These are phyloP conservation scores for Drosophila maculinotata DNA, from an alignment of 2,888 invertebrate species.

Conservation along the genomic window DNA sequence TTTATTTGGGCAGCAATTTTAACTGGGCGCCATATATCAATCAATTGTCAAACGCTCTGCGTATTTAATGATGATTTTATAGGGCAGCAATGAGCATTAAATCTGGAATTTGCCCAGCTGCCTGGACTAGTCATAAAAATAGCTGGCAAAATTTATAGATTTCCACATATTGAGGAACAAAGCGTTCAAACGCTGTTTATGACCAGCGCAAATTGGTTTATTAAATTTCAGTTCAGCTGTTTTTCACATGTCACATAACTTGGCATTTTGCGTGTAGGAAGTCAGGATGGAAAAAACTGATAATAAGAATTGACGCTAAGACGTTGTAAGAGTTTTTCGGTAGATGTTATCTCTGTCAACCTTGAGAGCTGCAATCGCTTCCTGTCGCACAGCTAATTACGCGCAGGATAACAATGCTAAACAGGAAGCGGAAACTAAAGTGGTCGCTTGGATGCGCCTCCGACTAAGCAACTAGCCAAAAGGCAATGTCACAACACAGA, in stretches of 20 bases:
- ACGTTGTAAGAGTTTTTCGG: conserved; percentile 14
- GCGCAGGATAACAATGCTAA: conserved; percentile 64
- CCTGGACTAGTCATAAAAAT: conserved; percentile 31
- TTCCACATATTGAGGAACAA: no score
- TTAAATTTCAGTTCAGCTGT: conserved; percentile 49
- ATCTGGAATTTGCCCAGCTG: conserved; percentile 47
- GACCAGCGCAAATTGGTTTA: conserved; percentile 68
- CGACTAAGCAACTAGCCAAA: conserved; percentile 46
- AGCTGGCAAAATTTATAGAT: conserved; percentile 16
- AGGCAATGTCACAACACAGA: conserved; percentile 46
- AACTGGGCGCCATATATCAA: conserved; percentile 58
- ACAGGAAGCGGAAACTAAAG: conserved; percentile 79
- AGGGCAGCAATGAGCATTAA: conserved; percentile 52
- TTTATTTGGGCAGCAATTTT: conserved; percentile 3
- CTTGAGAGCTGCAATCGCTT: conserved; percentile 52
- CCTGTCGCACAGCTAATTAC: conserved; percentile 69
- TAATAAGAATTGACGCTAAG: conserved; percentile 5
- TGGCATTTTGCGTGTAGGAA: conserved; percentile 41
- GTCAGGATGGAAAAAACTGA: not conserved
- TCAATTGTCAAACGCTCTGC: conserved; percentile 56
- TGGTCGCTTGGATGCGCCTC: conserved; percentile 57
- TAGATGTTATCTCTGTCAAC: conserved; percentile 30
- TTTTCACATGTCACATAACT: conserved; percentile 59
- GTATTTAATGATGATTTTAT: conserved; percentile 60
- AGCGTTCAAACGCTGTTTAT: conserved; percentile 65